phyloP scores from a whole-genome alignment of 2,797 vertebrate genomes.

The Notolabrus celidotus region DNA sequence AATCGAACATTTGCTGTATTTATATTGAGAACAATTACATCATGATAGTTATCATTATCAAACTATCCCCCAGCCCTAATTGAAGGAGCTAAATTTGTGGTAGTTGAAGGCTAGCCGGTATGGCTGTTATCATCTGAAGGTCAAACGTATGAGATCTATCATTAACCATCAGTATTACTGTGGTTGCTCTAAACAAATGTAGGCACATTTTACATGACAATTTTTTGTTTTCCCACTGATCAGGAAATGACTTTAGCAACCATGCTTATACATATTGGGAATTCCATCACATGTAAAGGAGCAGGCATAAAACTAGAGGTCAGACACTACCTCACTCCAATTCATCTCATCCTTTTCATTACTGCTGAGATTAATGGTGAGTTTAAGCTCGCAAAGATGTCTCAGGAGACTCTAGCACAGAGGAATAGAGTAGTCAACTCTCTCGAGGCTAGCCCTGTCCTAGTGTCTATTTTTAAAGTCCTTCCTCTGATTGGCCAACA shows the following conservation, averaged over 20 bases:
- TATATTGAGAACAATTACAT: no score
- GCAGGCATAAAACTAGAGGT: slow-evolving; percentile 41
- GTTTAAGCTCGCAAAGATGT: slow-evolving; percentile 42
- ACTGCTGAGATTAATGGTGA: slow-evolving; percentile 50
- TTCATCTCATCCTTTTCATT: slow-evolving; percentile 48
- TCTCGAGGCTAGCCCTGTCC: slow-evolving; percentile 71
- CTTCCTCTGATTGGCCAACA: slow-evolving; percentile 77
- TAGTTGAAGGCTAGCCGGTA: neutral
- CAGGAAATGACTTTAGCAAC: slow-evolving; percentile 25
- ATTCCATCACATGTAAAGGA: slow-evolving; percentile 26
- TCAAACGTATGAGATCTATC: slow-evolving; percentile 31
- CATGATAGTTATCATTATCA: no score
- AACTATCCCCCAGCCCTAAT: no score
- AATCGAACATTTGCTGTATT: no score
- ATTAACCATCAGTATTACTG: no score
- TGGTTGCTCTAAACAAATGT: no score
- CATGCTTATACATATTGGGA: slow-evolving; percentile 28
- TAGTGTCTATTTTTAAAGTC: slow-evolving; percentile 79
- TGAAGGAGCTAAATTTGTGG: slow-evolving; percentile 8
- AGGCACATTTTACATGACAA: no score
- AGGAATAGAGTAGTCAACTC: slow-evolving; percentile 69
- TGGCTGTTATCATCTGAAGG: slow-evolving; percentile 32
- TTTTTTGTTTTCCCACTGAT: no score
- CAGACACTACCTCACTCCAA: slow-evolving; percentile 34
- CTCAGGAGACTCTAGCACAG: slow-evolving; percentile 61